phyloP scores from a whole-genome alignment of 2,888 invertebrate genomes.

The Odontocerum albicorne region DNA sequence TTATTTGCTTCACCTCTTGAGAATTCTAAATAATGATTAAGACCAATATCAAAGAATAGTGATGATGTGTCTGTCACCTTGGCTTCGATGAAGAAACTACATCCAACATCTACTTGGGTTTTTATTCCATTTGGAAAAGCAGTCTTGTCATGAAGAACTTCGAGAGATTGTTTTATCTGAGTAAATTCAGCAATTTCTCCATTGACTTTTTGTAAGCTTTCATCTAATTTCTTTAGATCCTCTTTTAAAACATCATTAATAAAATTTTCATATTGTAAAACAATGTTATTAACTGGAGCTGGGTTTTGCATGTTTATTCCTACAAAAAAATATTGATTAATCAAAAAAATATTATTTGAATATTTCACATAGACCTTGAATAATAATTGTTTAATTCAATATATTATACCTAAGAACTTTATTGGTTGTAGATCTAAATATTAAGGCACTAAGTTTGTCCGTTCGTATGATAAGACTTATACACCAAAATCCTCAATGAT shows the following conservation, averaged over 20 bases:
- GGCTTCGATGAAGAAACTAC: conserved; percentile 81
- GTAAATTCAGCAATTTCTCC: conserved; percentile 70
- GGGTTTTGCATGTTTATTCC: no score
- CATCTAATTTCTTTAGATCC: conserved; percentile 65
- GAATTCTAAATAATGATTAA: conserved; percentile 75
- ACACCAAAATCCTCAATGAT: no score
- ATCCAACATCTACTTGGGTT: conserved; percentile 79
- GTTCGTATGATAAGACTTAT: no score
- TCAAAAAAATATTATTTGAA: background rate
- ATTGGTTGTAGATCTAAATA: no score
- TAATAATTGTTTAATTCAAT: no score
- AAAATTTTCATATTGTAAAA: conserved; percentile 65
- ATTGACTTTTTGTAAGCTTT: conserved; percentile 63
- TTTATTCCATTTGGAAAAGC: conserved; percentile 60
- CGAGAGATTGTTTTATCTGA: conserved; percentile 71
- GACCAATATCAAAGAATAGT: conserved; percentile 73
- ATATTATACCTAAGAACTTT: no score
- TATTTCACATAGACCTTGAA: background rate
- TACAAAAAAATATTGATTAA: background rate
- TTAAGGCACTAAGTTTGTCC: no score
- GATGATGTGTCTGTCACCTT: conserved; percentile 65
- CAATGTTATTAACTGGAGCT: conserved; percentile 4
- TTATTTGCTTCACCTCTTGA: conserved; percentile 68
- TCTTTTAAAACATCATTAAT: conserved; percentile 77
- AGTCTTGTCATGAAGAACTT: conserved; percentile 60